Conservation (phyloP, 2,888 invertebrate species). For the Diadromus collaris region DNA sequence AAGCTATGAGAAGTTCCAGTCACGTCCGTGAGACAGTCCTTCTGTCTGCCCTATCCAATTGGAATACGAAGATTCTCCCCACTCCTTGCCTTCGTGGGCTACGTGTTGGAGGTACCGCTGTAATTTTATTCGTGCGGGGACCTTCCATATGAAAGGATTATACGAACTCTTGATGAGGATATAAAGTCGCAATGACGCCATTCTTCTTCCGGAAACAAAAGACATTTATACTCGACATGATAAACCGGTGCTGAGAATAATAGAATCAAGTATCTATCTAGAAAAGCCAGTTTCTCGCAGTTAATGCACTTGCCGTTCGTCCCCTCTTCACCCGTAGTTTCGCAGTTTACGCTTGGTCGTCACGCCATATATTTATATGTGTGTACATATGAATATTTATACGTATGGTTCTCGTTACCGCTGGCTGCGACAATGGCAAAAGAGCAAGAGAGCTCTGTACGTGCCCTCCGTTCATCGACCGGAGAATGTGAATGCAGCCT, state of each 20-base stretch:
- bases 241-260: background rate
- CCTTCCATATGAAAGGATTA: background rate
- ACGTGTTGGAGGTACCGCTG: background rate
- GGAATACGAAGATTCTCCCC: background rate
- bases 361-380: background rate
- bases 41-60: background rate
- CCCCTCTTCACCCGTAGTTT: background rate
- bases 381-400: background rate
- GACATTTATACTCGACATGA: background rate
- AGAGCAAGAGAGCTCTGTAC: background rate
- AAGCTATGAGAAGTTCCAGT: background rate
- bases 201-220: background rate
- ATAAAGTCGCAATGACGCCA: background rate
- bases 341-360: background rate
- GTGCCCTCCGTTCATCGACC: slow-evolving; percentile 26
- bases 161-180: background rate
- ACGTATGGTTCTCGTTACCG: slow-evolving; percentile 29
- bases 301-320: background rate
- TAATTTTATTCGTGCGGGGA: background rate
- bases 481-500: slow-evolving; percentile 32
- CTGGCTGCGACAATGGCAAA: slow-evolving; percentile 31
- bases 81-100: background rate
- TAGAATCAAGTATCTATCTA: background rate
- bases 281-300: background rate
- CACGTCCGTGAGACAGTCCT: background rate